Conservation (phyloP, 2,797 vertebrate genomes). For the Psittacula derbiana region DNA sequence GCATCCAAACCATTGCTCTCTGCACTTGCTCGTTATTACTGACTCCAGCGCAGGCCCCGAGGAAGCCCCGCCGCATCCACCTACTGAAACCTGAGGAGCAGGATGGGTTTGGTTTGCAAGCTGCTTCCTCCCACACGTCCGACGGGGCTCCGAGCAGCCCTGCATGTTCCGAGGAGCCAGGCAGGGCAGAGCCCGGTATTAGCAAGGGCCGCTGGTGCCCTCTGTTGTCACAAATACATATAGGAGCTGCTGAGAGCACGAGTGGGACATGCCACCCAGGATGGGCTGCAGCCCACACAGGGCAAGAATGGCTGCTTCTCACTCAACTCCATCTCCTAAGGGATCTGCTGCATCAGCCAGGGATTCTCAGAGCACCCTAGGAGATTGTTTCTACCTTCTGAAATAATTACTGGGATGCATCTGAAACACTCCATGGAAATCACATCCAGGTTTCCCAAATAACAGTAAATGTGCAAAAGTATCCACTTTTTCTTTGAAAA, state of each 20-base stretch:
- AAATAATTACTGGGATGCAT: background rate
- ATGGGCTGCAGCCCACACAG: rapidly evolving
- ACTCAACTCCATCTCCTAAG: background rate
- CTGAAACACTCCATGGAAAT: background rate
- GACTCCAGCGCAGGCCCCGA: rapidly evolving
- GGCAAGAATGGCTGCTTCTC: background rate
- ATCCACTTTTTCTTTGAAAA: background rate
- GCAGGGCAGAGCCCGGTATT: background rate
- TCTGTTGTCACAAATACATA: slow-evolving; percentile 46
- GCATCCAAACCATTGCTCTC: rapidly evolving
- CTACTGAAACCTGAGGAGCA: background rate
- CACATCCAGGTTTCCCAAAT: background rate
- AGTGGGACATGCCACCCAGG: background rate
- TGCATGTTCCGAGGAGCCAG: background rate
- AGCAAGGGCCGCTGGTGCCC: slow-evolving; percentile 62
- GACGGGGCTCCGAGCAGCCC: background rate
- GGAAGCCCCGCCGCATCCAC: background rate
- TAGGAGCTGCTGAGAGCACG: background rate
- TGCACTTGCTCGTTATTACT: rapidly evolving
- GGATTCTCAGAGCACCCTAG: background rate
- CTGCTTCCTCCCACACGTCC: background rate
- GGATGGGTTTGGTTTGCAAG: background rate
- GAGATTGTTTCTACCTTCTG: background rate
- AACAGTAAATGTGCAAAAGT: background rate
- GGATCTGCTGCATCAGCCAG: background rate